Evolutionary conservation across 2,797 vertebrate genomes (phyloP).

Genomic region (Trachurus trachurus): DNA sequence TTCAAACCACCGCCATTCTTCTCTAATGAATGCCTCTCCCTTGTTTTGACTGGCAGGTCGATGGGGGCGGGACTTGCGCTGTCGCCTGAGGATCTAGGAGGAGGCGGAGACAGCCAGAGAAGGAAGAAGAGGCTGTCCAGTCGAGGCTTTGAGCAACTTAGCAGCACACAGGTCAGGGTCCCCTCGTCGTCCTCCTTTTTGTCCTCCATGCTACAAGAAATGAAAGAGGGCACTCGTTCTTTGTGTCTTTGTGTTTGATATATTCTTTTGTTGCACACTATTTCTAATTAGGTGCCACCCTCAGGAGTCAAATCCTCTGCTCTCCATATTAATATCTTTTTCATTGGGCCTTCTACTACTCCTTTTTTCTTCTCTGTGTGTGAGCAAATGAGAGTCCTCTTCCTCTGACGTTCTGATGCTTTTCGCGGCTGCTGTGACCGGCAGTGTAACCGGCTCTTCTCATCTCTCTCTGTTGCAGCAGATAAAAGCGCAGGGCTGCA

Average conservation of each 20-base stretch:
- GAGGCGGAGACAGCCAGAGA: constrained; percentile 85
- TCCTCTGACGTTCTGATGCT: constrained; percentile 59
- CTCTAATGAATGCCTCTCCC: constrained; percentile 74
- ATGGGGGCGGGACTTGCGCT: constrained; percentile 89
- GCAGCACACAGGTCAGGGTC: constrained; percentile 86
- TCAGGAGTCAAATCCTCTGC: constrained; percentile 65
- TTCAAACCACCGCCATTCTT: constrained; percentile 62
- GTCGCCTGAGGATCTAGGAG: constrained; percentile 88
- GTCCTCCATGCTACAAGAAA: constrained; percentile 56
- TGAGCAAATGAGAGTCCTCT: constrained; percentile 61
- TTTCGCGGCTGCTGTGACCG: constrained; percentile 61
- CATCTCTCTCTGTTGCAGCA: constrained; percentile 76
- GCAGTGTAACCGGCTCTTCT: constrained; percentile 68
- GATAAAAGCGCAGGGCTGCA: constrained; percentile 90
- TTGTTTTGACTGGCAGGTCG: constrained; percentile 86
- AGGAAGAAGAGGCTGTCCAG: constrained; percentile 91
- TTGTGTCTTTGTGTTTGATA: constrained; percentile 71
- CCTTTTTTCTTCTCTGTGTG: constrained; percentile 57
- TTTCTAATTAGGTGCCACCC: constrained; percentile 75
- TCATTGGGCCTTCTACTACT: constrained; percentile 52
- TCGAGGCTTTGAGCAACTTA: constrained; percentile 85
- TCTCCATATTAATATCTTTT: constrained; percentile 71
- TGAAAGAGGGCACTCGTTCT: constrained; percentile 67
- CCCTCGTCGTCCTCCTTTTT: constrained; percentile 55
- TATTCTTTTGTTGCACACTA: constrained; percentile 67